Evolutionary conservation across 2,797 vertebrate genomes (phyloP), one percentile per base, ranked within the genome.

Genomic region (Esox lucius): DNA sequence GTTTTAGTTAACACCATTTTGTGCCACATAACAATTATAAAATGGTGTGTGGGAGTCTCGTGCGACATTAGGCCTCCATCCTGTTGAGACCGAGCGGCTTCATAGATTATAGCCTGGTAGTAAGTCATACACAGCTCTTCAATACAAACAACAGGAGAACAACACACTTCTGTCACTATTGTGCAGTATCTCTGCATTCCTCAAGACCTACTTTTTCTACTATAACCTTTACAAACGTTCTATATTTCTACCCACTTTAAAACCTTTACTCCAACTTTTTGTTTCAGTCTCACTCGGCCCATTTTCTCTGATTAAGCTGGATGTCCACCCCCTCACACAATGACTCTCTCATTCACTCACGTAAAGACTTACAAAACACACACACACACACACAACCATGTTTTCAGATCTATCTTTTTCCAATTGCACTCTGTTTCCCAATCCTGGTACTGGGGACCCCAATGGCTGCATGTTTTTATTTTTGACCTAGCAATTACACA

Each of bases 351-450:
- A 68, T n/a, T n/a, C 64, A 31, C 64, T 17, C 28, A 17, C 62
- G 1, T 31, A 68, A 11, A 42, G 15, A 17, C 24, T 31, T 46
- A 24, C 48, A 56, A n/a, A n/a, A n/a, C 69, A 35, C 73, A 70
- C 72, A 26, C 74, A 74, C 77, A 73, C 78, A 66, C 70, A 22
- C 71, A 42, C n/a, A n/a, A n/a, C n/a, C n/a, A n/a, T n/a, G n/a
- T n/a, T n/a, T n/a, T n/a, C n/a, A n/a, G n/a, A n/a, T n/a, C n/a
- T n/a, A n/a, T n/a, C n/a, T n/a, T n/a, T n/a, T n/a, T n/a, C n/a
- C n/a, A n/a, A n/a, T n/a, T n/a, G n/a, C n/a, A n/a, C n/a, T n/a
- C n/a, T n/a, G n/a, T n/a, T n/a, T n/a, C n/a, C n/a, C n/a, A n/a
- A n/a, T n/a, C n/a, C n/a, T n/a, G n/a, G n/a, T n/a, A n/a, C n/a